phyloP scores from a whole-genome alignment of 2,888 invertebrate species.

The Margaritifera margaritifera region DNA sequence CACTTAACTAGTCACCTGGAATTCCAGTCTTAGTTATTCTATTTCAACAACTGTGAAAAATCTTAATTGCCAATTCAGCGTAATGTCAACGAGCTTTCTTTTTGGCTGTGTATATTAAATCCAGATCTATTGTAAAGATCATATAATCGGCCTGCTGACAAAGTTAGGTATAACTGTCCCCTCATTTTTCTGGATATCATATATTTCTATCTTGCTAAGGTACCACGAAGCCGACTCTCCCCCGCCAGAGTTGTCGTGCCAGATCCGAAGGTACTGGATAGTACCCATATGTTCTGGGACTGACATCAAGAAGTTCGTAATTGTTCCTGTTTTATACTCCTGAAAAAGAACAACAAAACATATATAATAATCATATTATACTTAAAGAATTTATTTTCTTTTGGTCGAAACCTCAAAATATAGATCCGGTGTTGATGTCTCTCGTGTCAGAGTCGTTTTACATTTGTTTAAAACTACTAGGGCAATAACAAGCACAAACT shows the following conservation, averaged over 20 bases:
- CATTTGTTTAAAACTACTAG: too few species aligned
- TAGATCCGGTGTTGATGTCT: neutral
- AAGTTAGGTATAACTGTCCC: constrained; percentile 38
- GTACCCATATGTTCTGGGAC: constrained; percentile 66
- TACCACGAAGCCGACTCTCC: constrained; percentile 71
- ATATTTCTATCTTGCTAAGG: constrained; percentile 69
- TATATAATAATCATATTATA: neutral
- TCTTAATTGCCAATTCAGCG: too few species aligned
- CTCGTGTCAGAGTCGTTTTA: too few species aligned
- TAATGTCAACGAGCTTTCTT: too few species aligned
- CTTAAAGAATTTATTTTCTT: neutral
- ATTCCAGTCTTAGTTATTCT: too few species aligned
- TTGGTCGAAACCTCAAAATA: too few species aligned
- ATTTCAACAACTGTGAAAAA: too few species aligned
- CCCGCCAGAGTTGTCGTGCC: constrained; percentile 74
- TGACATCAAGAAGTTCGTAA: constrained; percentile 58
- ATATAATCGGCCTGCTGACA: too few species aligned
- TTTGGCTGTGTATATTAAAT: too few species aligned
- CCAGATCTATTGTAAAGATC: too few species aligned
- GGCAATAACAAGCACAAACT: too few species aligned
- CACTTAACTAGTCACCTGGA: too few species aligned
- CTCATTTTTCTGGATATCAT: constrained; percentile 71
- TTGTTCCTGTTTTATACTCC: constrained; percentile 54
- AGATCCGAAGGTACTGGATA: constrained; percentile 62
- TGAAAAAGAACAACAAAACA: constrained; percentile 13